A percentile compares a stretch with the other conserved stretches of the same genome.
Conservation (phyloP, 2,888 invertebrate species). For the Nyleta sp. region DNA sequence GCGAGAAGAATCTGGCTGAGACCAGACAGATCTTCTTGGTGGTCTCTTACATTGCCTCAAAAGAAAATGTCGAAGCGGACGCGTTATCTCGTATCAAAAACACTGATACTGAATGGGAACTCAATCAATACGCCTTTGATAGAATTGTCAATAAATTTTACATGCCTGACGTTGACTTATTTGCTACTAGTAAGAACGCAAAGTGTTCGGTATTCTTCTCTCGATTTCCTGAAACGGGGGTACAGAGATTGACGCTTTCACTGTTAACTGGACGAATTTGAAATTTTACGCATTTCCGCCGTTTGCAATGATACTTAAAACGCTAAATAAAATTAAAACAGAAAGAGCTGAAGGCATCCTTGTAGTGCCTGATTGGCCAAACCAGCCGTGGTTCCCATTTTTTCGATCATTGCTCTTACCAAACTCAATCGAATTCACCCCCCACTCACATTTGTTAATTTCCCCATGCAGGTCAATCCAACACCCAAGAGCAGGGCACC, state of each 20-base stretch:
- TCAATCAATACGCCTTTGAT: slow-evolving; percentile 28
- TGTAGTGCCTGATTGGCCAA: slow-evolving; percentile 43
- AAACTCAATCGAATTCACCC: slow-evolving; percentile 22
- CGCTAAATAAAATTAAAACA: slow-evolving; percentile 27
- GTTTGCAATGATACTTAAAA: slow-evolving; percentile 35
- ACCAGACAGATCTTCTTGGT: slow-evolving; percentile 19
- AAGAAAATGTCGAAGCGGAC: slow-evolving; percentile 67
- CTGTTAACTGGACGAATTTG: slow-evolving; percentile 22
- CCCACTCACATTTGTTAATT: slow-evolving; percentile 10
- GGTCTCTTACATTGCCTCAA: slow-evolving; percentile 14
- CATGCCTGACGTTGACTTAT: slow-evolving; percentile 37
- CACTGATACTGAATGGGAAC: slow-evolving; percentile 60
- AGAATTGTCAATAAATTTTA: slow-evolving; percentile 33
- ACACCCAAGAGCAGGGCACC: slow-evolving; percentile 11
- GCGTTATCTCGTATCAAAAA: slow-evolving; percentile 64
- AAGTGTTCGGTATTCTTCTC: slow-evolving; percentile 43
- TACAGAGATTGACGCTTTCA: slow-evolving; percentile 34
- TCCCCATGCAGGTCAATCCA: slow-evolving; percentile 24
- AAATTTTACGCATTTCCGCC: slow-evolving; percentile 56
- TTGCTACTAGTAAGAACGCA: slow-evolving; percentile 24
- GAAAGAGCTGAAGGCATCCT: slow-evolving; percentile 38
- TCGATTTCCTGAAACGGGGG: slow-evolving; percentile 19
- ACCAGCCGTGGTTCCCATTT: slow-evolving; percentile 27
- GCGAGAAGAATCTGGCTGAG: slow-evolving; percentile 24
- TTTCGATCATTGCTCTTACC: slow-evolving; percentile 1